These are phyloP conservation scores for Eumaeus atala DNA, from an alignment of 1,140 invertebrate genomes.

Conservation along the genomic window DNA sequence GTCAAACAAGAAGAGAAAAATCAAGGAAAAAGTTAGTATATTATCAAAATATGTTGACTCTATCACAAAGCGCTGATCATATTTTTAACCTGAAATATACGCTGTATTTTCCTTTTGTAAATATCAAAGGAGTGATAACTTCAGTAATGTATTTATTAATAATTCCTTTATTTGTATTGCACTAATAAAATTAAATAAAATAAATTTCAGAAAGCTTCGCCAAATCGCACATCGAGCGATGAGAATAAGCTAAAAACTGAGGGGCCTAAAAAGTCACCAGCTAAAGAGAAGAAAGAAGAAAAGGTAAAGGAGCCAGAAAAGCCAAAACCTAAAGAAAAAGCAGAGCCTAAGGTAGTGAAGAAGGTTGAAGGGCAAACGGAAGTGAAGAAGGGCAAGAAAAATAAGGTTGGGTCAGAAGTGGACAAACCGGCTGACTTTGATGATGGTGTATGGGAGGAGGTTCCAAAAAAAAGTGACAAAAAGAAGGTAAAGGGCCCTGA, in stretches of 20 bases:
- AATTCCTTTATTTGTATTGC: background rate
- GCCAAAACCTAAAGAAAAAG: conserved; percentile 55
- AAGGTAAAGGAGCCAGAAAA: conserved; percentile 60
- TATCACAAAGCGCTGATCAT: conserved; percentile 49
- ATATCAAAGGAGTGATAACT: background rate
- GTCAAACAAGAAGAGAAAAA: conserved; percentile 79
- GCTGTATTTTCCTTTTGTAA: conserved; percentile 20
- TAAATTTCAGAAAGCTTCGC: conserved; percentile 65
- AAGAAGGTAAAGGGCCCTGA: conserved; percentile 78
- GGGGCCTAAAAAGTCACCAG: conserved; percentile 59
- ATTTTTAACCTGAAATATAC: conserved; percentile 67
- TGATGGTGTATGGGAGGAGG: conserved; percentile 84
- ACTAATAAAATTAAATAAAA: background rate
- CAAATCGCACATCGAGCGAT: conserved; percentile 66
- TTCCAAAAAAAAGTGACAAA: conserved; percentile 78
- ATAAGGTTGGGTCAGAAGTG: conserved; percentile 58
- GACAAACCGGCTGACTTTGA: conserved; percentile 84
- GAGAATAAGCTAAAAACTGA: conserved; percentile 65
- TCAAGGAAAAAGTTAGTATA: conserved; percentile 80
- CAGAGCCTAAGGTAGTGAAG: conserved; percentile 61
- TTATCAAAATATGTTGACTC: conserved; percentile 26
- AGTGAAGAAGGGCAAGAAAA: conserved; percentile 65
- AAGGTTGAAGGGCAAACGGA: conserved; percentile 60
- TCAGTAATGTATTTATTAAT: background rate
- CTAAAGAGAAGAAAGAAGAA: conserved; percentile 67